A percentile compares a stretch with the other conserved stretches of the same genome.
phyloP scores from a whole-genome alignment of 2,113 vertebrate species.

The Pangasianodon hypophthalmus region DNA sequence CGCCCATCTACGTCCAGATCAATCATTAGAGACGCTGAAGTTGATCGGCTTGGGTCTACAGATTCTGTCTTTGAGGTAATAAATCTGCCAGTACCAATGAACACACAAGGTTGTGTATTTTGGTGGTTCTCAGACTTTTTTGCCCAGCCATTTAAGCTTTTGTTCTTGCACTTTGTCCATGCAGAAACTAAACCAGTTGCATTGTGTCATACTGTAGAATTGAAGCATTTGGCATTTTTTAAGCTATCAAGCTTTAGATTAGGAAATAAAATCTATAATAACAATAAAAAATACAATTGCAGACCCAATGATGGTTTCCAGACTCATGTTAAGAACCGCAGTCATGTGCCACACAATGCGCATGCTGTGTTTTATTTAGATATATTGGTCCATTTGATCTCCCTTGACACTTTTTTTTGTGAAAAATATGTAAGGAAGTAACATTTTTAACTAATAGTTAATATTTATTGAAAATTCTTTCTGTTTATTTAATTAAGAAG shows the following conservation, averaged over 20 bases:
- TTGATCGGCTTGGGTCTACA: conserved; percentile 55
- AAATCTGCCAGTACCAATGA: not conserved
- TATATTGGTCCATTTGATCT: not conserved
- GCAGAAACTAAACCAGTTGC: not conserved
- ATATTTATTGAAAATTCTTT: not conserved
- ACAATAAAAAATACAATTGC: not conserved
- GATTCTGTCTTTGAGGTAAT: conserved; percentile 79
- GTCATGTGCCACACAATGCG: not conserved
- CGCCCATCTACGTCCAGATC: conserved; percentile 48
- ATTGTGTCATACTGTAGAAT: not conserved
- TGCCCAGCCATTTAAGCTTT: not conserved
- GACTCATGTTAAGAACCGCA: not conserved
- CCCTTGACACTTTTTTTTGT: not conserved
- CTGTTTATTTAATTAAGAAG: not conserved
- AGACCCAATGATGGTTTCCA: not conserved
- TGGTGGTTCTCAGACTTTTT: not conserved
- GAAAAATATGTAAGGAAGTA: not conserved
- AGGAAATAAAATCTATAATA: not conserved
- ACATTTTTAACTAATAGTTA: not conserved
- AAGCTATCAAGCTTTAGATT: not conserved
- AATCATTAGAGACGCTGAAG: conserved; percentile 60
- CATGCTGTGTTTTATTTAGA: not conserved
- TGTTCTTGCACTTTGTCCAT: not conserved
- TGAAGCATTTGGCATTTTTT: not conserved
- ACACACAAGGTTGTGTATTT: not conserved